phyloP scores from a whole-genome alignment of 2,888 invertebrate genomes.

The Microdon myrmicae region DNA sequence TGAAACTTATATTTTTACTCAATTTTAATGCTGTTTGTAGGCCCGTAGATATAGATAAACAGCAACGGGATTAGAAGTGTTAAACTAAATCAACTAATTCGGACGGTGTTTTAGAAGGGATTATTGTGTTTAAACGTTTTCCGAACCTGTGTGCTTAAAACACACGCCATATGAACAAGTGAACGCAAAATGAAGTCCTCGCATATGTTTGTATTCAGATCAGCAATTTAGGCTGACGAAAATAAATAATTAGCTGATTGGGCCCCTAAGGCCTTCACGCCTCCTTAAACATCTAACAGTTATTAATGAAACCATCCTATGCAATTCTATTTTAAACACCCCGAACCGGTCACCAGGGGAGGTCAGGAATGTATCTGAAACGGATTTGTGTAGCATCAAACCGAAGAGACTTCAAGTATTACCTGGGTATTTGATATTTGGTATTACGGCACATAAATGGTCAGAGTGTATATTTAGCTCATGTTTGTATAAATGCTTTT shows the following conservation, averaged over 20 bases:
- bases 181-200: no score
- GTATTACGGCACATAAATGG: constrained; percentile 46
- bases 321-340: constrained; percentile 39
- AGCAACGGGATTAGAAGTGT: no score
- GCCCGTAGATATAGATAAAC: no score
- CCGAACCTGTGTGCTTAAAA: no score
- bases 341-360: constrained; percentile 28
- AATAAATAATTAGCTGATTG: constrained; percentile 32
- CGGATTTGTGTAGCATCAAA: constrained; percentile 1
- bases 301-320: constrained; percentile 43
- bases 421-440: constrained; percentile 46
- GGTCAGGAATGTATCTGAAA: neutral
- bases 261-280: constrained; percentile 7
- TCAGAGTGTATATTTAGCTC: constrained; percentile 30
- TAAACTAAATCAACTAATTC: no score
- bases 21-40: no score
- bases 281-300: constrained; percentile 44
- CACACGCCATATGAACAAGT: no score
- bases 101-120: no score
- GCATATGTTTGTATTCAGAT: no score
- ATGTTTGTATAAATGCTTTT: constrained; percentile 20
- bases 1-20: no score
- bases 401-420: constrained; percentile 19
- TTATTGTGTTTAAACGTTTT: no score
- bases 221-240: neutral